A percentile compares a stretch with the other conserved stretches of the same genome.
Conservation (phyloP, 2,113 vertebrate genomes). For the Accipiter cooperii region DNA sequence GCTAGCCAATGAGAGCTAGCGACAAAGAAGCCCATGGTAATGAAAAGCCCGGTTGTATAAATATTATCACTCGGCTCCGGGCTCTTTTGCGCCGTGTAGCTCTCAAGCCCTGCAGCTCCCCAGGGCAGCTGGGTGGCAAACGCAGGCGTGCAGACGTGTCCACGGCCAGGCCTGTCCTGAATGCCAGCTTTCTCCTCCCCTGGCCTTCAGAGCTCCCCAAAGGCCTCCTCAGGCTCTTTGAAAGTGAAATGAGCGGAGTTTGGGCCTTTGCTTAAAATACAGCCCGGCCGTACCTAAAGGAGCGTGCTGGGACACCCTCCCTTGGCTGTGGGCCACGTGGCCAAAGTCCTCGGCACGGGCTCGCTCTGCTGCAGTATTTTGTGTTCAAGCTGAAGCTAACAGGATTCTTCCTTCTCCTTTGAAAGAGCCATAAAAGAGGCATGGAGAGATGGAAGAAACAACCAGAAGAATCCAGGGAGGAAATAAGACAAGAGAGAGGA, state of each 20-base stretch:
- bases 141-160: rapidly evolving
- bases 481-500: background rate
- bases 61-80: background rate
- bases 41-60: background rate
- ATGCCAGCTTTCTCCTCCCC: background rate
- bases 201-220: background rate
- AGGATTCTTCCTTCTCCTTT: background rate
- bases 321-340: background rate
- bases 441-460: background rate
- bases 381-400: background rate
- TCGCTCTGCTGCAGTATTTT: background rate
- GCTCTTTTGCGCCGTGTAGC: background rate
- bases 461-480: background rate
- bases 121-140: background rate
- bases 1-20: background rate
- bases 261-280: background rate
- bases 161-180: background rate
- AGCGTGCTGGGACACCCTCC: background rate
- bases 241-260: background rate
- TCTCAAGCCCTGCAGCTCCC: background rate
- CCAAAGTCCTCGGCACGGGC: background rate
- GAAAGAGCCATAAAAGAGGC: background rate
- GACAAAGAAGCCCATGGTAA: background rate
- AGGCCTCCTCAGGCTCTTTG: background rate
- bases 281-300: background rate